Evolutionary conservation across 2,113 vertebrate species (phyloP).

Genomic region (Oncorhynchus nerka): DNA sequence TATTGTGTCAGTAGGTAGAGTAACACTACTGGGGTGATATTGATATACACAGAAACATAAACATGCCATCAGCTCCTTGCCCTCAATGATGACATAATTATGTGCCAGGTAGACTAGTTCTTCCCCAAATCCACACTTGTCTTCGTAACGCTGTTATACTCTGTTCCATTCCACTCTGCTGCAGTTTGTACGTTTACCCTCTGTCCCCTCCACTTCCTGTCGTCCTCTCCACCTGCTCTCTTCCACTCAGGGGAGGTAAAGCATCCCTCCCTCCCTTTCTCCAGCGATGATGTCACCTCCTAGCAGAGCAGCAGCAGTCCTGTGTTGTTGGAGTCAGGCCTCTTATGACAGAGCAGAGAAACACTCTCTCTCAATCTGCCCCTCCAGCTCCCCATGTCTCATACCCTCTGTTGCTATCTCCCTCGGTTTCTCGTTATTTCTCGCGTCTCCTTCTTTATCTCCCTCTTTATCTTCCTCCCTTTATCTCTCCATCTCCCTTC

Average conservation of each 20-base stretch:
- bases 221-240: background rate
- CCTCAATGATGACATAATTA: too few relatives aligned
- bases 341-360: constrained; percentile 8
- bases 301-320: constrained; percentile 1
- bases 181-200: too few relatives aligned
- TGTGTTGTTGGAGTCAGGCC: background rate
- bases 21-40: too few relatives aligned
- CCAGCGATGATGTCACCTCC: constrained; percentile 12
- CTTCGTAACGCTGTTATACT: too few relatives aligned
- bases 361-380: background rate
- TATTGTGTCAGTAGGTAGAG: too few relatives aligned
- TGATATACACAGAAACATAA: too few relatives aligned
- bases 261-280: background rate
- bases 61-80: too few relatives aligned
- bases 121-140: too few relatives aligned
- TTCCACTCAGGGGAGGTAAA: background rate
- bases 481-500: constrained; percentile 3
- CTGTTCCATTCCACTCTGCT: too few relatives aligned
- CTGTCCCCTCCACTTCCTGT: background rate
- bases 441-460: too few relatives aligned
- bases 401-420: background rate
- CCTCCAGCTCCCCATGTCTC: background rate
- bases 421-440: background rate
- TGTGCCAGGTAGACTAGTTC: too few relatives aligned
- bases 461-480: background rate